These are phyloP conservation scores for Corvus moneduloides DNA, from an alignment of 2,113 vertebrate genomes.

Conservation along the genomic window DNA sequence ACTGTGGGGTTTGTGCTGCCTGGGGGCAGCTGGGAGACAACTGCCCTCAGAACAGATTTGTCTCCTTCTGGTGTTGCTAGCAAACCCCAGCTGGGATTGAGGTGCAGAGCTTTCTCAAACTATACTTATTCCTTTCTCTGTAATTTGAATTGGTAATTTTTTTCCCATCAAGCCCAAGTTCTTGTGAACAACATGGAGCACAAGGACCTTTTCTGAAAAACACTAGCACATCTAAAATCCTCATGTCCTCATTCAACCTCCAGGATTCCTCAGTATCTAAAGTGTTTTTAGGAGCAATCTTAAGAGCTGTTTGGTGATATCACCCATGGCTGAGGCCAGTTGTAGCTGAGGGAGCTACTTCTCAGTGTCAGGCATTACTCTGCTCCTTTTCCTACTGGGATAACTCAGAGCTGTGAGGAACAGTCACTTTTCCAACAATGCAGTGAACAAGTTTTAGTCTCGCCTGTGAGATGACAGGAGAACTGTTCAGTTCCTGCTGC, in stretches of 20 bases:
- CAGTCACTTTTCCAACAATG: background rate
- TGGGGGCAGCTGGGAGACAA: background rate
- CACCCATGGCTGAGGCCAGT: background rate
- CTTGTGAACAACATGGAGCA: fast-evolving
- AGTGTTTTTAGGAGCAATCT: background rate
- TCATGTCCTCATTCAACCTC: background rate
- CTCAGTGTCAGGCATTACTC: background rate
- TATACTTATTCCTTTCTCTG: background rate
- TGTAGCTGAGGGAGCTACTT: background rate
- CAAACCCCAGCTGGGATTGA: background rate
- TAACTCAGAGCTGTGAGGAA: background rate
- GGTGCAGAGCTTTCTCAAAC: background rate
- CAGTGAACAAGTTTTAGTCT: background rate
- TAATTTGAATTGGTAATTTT: background rate
- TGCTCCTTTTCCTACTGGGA: background rate
- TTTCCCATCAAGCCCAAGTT: background rate
- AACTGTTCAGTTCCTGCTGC: background rate
- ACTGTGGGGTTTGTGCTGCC: no score
- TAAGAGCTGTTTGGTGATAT: background rate
- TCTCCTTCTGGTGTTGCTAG: background rate
- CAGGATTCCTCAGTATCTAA: background rate
- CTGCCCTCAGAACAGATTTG: background rate
- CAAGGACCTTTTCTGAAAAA: background rate
- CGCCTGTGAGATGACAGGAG: background rate
- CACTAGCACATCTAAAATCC: background rate